Evolutionary conservation across 2,113 vertebrate genomes (phyloP).

Genomic region (Sarotherodon lohbergeri): DNA sequence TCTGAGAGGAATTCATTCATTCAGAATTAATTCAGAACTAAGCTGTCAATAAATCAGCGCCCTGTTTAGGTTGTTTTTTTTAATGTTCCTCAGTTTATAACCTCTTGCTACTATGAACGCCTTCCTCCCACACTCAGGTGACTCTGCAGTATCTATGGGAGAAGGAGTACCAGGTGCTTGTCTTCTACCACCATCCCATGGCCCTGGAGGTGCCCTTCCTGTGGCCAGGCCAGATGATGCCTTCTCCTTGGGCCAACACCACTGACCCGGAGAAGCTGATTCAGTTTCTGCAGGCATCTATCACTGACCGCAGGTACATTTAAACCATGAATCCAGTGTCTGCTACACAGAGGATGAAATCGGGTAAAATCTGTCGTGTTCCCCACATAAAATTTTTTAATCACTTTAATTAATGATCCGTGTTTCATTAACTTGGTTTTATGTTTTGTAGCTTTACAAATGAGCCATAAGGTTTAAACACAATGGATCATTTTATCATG

Average conservation of each 20-base stretch:
- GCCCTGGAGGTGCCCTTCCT: conserved; percentile 93
- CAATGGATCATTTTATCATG: background rate
- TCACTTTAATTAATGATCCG: background rate
- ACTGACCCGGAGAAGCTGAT: conserved; percentile 95
- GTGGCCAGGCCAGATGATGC: conserved; percentile 99
- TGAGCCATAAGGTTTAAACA: background rate
- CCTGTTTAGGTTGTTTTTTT: background rate
- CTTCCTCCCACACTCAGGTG: conserved; percentile 57
- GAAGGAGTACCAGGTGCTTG: conserved; percentile 92
- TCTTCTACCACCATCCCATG: conserved; percentile 96
- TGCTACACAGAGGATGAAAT: background rate
- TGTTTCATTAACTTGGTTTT: background rate
- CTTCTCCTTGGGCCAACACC: conserved; percentile 94
- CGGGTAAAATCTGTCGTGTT: background rate
- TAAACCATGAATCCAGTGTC: background rate
- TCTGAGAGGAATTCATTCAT: background rate
- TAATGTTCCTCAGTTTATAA: background rate
- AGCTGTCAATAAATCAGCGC: background rate
- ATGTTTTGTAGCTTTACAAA: background rate
- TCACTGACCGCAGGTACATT: conserved; percentile 82
- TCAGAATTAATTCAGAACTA: background rate
- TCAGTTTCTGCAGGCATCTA: conserved; percentile 91
- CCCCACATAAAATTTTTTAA: background rate
- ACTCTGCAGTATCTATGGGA: conserved; percentile 95
- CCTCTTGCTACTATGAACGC: background rate